Evolutionary conservation across 2,888 invertebrate genomes (phyloP), one percentile per base, ranked within the genome.

Genomic region (Lycophotia porphyrea): DNA sequence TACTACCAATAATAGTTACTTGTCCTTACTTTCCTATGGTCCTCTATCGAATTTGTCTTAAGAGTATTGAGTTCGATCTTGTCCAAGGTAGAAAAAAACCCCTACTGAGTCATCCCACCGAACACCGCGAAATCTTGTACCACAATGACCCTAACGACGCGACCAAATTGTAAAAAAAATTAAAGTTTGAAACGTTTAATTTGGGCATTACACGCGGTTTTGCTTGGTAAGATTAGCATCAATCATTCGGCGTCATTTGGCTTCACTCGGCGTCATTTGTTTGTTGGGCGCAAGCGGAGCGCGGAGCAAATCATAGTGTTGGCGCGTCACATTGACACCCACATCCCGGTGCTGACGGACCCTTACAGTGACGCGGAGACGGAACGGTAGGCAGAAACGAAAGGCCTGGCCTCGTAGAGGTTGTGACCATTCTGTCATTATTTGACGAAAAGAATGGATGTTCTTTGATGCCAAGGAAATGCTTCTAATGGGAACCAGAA

Each of bases 271-370:
- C 93, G 93, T 94, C 94, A 80, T 93, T 95, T 94, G 93, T 94
- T 94, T 94, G 95, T 94, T 90, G 91, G 87, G 85, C 84, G 94
- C 94, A 94, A 95, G 93, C 95, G 94, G 92, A 95, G 91, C 96
- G 94, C 88, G 93, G 94, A 91, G 93, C 93, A 96, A 96, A 96
- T 96, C 95, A 96, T 95, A 96, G 96, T 95, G 92, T 90, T 91
- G 89, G 88, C 92, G 90, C 93, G 93, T 95, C 95, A 94, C 89
- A 82, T 90, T 94, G 96, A 95, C 95, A 95, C 93, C 92, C 91
- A 93, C 94, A 92, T 94, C 95, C 95, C 93, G 91, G 44, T 18
- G 58, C 44, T 78, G 79, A 68, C 79, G 49, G 64, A 44, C 63
- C 67, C 39, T 67, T 1, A 15, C 27, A 31, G 73, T 18, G 36